Base-by-base conservation (phyloP, 2,888 invertebrate genomes). In the Brachypterus glaber region DNA sequence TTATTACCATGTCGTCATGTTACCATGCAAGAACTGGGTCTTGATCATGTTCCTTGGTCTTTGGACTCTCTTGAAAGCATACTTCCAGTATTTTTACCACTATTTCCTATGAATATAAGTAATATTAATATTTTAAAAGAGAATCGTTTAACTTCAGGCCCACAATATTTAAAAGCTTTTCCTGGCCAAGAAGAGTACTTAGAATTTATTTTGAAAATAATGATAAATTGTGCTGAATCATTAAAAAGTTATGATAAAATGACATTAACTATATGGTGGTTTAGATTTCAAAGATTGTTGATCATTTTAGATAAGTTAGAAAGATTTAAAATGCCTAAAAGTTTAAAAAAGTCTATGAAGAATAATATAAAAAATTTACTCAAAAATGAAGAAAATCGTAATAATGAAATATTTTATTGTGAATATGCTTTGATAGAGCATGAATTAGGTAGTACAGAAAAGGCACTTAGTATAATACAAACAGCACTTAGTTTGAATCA, bases 371-470 rank as follows among this genome's bases (percentile, higher is more conserved):
- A 78, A 45, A 67, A 68, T 11, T 60, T 78, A 30, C 50, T 80
- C 1, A 74, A 74, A 40, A 60, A 60, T 25, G 65, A 67, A 1
- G 63, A 65, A 21, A 74, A 77, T 51, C 62, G 77, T 17, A 71
- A 70, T 45, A 71, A 74, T 45, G 53, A 74, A 14, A 62, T 73
- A 35, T 72, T 75, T 44, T 81, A 76, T 52, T 68, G 69, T 3
- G 80, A 80, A 57, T 76, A 76, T 53, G 78, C 76, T 5, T 54
- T 78, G 32, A 68, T 76, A 37, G 77, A 79, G 55, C 64, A 64
- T 35, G 75, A 76, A 57, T 57, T 70, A 18, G 71, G 68, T 11
- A 67, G 67, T 47, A 44, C 54, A 4, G 66, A 69, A 9, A 27
- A 63, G 53, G 27, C 69, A 70, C 37, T 46, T 70, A 70, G 66